Evolutionary conservation across 2,113 vertebrate species (phyloP).

Genomic region (Tupaia chinensis): DNA sequence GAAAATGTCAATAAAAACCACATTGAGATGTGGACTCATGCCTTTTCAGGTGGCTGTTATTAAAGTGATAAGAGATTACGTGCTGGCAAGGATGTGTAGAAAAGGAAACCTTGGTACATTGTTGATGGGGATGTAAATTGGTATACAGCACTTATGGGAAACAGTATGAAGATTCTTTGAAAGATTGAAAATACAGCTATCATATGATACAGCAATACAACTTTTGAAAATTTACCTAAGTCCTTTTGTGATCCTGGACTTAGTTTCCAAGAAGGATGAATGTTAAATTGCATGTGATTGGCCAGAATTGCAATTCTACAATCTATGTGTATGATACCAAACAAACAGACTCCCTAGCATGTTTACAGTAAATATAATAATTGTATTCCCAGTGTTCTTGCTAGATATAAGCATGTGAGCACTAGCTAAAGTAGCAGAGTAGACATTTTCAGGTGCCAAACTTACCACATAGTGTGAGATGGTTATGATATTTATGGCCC

Average conservation of each 20-base stretch:
- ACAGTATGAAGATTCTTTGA: background rate
- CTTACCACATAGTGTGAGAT: background rate
- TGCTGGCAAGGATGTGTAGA: background rate
- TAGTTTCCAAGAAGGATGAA: background rate
- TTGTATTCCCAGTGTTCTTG: background rate
- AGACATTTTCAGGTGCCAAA: background rate
- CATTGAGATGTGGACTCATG: background rate
- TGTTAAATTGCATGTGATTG: background rate
- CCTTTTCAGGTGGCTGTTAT: background rate
- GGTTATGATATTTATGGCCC: too few relatives aligned
- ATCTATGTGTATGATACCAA: background rate
- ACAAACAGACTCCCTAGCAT: background rate
- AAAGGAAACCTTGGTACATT: background rate
- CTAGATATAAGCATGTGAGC: accelerated
- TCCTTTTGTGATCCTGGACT: background rate
- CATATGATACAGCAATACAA: background rate
- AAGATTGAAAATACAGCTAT: background rate
- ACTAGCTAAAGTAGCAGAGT: background rate
- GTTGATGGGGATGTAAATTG: background rate
- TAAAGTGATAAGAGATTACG: background rate
- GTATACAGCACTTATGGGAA: background rate
- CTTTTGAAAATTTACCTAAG: background rate
- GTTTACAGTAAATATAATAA: background rate
- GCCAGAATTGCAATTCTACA: background rate
- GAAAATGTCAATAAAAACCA: background rate